These are phyloP conservation scores for Brachycybe producta DNA, from an alignment of 2,888 invertebrate genomes.

Conservation along the genomic window DNA sequence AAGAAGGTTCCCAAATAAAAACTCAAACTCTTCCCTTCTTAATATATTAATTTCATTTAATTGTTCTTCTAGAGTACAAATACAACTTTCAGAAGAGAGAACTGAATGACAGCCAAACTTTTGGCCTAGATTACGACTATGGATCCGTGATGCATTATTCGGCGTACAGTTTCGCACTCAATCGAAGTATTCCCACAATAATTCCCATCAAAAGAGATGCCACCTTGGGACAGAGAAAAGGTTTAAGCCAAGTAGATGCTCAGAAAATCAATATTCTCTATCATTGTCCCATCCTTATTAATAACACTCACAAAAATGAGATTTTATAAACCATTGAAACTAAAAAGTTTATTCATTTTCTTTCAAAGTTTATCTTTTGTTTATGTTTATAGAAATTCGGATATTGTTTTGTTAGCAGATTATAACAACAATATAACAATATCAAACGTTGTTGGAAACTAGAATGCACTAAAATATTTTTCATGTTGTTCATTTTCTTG, in stretches of 20 bases:
- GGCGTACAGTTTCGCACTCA: conserved; percentile 30
- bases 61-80: conserved; percentile 25
- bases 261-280: conserved; percentile 29
- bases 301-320: neutral
- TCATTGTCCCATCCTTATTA: conserved; percentile 21
- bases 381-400: no score
- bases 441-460: no score
- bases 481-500: no score
- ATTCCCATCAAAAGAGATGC: conserved; percentile 27
- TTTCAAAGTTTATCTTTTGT: no score
- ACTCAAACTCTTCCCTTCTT: neutral
- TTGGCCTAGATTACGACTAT: conserved; percentile 30
- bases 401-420: no score
- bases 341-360: no score
- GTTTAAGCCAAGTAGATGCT: conserved; percentile 29
- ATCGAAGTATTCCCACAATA: conserved; percentile 29
- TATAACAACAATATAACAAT: no score
- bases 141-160: conserved; percentile 34
- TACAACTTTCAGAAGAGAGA: conserved; percentile 30
- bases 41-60: neutral
- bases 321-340: no score
- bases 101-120: conserved; percentile 27
- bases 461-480: no score
- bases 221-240: conserved; percentile 30
- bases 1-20: conserved; percentile 25